Percentiles rank a stretch among this genome's conserved stretches.
phyloP scores from a whole-genome alignment of 2,113 vertebrate genomes.

The Tragelaphus buxtoni region DNA sequence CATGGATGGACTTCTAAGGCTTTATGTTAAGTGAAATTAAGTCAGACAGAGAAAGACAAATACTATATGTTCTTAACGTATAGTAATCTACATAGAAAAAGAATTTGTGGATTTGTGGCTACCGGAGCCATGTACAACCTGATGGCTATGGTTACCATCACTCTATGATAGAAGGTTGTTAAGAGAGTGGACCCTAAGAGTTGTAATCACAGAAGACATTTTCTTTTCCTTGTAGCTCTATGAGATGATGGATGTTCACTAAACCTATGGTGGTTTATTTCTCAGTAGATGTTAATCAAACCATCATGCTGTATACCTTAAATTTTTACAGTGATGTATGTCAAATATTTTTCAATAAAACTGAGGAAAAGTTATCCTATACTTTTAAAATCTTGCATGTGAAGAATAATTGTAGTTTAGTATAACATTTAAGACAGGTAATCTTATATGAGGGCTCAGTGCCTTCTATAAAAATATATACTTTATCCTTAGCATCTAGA shows the following conservation, averaged over 20 bases:
- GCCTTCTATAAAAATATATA: neutral
- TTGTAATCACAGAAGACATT: neutral
- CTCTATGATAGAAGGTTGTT: neutral
- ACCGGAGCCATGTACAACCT: neutral
- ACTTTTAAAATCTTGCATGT: neutral
- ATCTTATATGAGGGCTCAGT: neutral
- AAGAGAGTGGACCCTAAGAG: neutral
- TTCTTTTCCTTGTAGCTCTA: neutral
- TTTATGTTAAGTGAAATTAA: neutral
- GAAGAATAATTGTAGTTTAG: neutral
- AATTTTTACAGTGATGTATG: neutral
- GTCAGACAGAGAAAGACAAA: neutral
- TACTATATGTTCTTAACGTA: neutral
- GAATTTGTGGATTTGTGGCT: neutral
- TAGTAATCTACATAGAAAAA: neutral
- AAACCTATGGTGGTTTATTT: neutral
- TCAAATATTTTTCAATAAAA: neutral
- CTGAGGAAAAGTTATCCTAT: neutral
- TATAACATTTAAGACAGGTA: neutral
- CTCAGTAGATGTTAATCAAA: neutral
- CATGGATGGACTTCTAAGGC: neutral
- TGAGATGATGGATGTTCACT: neutral
- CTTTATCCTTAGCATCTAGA: neutral
- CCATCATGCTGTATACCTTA: neutral
- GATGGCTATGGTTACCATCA: neutral